These are phyloP conservation scores for Argyresthia goedartella DNA, from an alignment of 2,888 invertebrate genomes.

Conservation along the genomic window DNA sequence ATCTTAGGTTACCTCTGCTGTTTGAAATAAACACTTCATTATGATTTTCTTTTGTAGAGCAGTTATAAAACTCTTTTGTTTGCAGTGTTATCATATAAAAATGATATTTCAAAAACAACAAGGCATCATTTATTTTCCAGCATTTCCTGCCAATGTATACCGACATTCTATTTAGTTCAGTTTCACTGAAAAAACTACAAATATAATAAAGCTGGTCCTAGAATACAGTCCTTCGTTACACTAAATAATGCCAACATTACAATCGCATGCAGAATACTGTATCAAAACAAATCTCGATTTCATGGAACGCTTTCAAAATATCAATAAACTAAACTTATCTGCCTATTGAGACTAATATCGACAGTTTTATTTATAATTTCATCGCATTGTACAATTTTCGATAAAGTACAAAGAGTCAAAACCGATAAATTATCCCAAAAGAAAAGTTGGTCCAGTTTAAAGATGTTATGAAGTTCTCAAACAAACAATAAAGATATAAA, in stretches of 20 bases:
- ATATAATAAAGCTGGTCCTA: slow-evolving; percentile 53
- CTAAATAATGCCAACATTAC: no score
- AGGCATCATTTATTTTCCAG: no score
- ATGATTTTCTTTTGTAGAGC: no score
- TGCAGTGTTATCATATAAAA: no score
- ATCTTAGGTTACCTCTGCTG: no score
- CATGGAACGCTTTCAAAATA: slow-evolving; percentile 3
- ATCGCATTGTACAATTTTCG: slow-evolving; percentile 5
- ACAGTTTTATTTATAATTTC: slow-evolving; percentile 30
- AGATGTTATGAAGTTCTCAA: no score
- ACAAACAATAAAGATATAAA: no score
- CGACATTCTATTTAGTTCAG: slow-evolving; percentile 27
- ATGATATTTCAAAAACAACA: no score
- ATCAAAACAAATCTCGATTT: slow-evolving; percentile 26
- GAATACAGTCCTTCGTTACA: slow-evolving; percentile 30
- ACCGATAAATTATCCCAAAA: neutral
- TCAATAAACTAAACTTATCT: slow-evolving; percentile 9
- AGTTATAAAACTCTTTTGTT: no score
- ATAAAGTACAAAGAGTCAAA: slow-evolving; percentile 1
- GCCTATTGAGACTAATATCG: slow-evolving; percentile 23
- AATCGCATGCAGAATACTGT: slow-evolving; percentile 22
- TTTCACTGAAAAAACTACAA: slow-evolving; percentile 39
- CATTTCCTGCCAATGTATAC: neutral
- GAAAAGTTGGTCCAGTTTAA: neutral
- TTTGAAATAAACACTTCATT: no score